These are phyloP conservation scores for Poecilia gillii DNA, from an alignment of 2,797 vertebrate genomes.

Conservation along the genomic window DNA sequence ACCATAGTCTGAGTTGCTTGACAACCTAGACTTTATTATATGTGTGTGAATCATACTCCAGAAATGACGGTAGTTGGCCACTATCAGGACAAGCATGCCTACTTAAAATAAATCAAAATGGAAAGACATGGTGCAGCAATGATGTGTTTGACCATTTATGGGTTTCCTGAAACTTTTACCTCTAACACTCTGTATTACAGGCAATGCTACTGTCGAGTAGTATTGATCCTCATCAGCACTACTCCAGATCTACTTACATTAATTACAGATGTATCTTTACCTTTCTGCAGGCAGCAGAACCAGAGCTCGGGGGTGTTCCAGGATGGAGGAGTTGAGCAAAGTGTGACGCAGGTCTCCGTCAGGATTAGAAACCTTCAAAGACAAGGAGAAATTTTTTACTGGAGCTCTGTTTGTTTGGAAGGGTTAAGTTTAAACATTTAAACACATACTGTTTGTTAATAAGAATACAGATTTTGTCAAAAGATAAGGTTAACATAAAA, in stretches of 20 bases:
- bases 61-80: background rate
- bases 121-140: background rate
- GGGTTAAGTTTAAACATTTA: background rate
- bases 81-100: background rate
- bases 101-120: background rate
- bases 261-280: conserved; percentile 65
- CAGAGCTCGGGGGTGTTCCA: conserved; percentile 93
- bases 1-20: no score
- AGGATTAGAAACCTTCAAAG: conserved; percentile 90
- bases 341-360: conserved; percentile 92
- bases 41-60: no score
- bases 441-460: background rate
- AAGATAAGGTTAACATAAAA: background rate
- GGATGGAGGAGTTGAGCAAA: conserved; percentile 88
- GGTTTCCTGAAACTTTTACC: background rate
- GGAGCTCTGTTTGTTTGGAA: background rate
- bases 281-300: conserved; percentile 89
- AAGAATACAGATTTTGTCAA: background rate
- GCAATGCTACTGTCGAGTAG: no score
- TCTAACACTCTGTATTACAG: background rate
- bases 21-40: no score
- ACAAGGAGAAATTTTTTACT: background rate
- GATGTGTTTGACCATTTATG: background rate
- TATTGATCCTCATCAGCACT: background rate
- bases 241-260: background rate